Evolutionary conservation across 2,888 invertebrate genomes (phyloP).

Genomic region (Zygogramma bicolorata): DNA sequence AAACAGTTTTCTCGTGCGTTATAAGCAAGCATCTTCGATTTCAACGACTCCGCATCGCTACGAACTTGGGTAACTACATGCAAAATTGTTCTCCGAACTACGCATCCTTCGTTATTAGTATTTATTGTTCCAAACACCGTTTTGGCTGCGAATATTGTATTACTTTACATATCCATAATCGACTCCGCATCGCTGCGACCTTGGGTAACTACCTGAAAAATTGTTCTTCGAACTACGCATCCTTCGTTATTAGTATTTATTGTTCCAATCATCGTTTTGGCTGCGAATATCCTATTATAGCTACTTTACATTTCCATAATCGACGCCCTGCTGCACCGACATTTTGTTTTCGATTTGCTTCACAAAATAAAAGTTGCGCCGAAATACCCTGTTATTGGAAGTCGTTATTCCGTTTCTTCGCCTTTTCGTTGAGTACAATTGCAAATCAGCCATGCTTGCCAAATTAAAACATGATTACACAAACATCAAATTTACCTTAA

Average conservation of each 20-base stretch:
- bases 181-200: slow-evolving; percentile 63
- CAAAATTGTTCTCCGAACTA: slow-evolving; percentile 64
- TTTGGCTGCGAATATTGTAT: slow-evolving; percentile 67
- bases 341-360: slow-evolving; percentile 58
- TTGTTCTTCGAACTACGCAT: slow-evolving; percentile 64
- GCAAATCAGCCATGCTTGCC: neutral
- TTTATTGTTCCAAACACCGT: slow-evolving; percentile 61
- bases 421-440: slow-evolving; percentile 24
- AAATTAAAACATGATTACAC: slow-evolving; percentile 20
- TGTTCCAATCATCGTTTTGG: slow-evolving; percentile 64
- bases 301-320: slow-evolving; percentile 48
- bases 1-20: too few species aligned
- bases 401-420: slow-evolving; percentile 48
- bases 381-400: slow-evolving; percentile 44
- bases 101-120: slow-evolving; percentile 63
- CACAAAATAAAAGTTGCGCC: slow-evolving; percentile 27
- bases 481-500: slow-evolving; percentile 43
- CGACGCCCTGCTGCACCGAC: slow-evolving; percentile 62
- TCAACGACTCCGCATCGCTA: slow-evolving; percentile 51
- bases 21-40: slow-evolving; percentile 33
- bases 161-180: slow-evolving; percentile 49
- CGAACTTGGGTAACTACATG: slow-evolving; percentile 66
- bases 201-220: too few species aligned
- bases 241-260: slow-evolving; percentile 62
- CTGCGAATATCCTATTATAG: slow-evolving; percentile 64